Base-by-base conservation (phyloP, 2,113 vertebrate species). In the Donacobius atricapilla region DNA sequence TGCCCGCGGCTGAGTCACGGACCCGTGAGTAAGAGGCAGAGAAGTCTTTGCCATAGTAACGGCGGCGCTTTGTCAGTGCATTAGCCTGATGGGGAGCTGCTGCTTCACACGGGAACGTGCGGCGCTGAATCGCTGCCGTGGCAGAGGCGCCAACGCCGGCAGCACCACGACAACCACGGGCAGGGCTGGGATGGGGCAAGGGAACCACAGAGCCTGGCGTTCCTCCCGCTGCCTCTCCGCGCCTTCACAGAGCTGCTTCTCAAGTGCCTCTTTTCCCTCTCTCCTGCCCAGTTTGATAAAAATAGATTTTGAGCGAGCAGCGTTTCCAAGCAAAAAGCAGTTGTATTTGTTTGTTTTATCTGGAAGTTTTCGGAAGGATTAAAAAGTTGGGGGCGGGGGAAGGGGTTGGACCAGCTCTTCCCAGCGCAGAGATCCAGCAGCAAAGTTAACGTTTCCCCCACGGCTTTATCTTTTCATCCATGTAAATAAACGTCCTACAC, bases 11-110 rank as follows among this genome's bases (percentile, higher is more conserved):
- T 97, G 97, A 97, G 95, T 97, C 97, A 97, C 83, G 0, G 87
- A 68, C 92, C 82, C 81, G 47, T 94, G 81, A 97, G 96, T 91
- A 91, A 97, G 96, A 97, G 91, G 93, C 94, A 87, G 96, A 93
- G 94, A 87, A 97, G 87, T 11, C 97, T 97, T 98, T 95, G 93
- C 97, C 97, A 97, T 98, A 97, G 97, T 97, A 97, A 98, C 97
- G 21, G 83, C 31, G 70, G 87, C 37, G 79, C 93, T 95, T 83
- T 72, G 87, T 95, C 84, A 68, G 50, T 2, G 24, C 93, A 1
- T 87, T 21, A 54, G 89, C 19, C 35, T 91, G 97, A 87, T 89
- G 94, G 79, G 83, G 84, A 95, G 20, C 92, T 90, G 94, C 95
- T 95, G 93, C 93, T 95, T 27, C 94, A 12, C 79, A 51, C 85